A percentile compares a stretch with the other conserved stretches of the same genome.
Conservation (phyloP, 2,113 vertebrate species). For the Saguinus midas region DNA sequence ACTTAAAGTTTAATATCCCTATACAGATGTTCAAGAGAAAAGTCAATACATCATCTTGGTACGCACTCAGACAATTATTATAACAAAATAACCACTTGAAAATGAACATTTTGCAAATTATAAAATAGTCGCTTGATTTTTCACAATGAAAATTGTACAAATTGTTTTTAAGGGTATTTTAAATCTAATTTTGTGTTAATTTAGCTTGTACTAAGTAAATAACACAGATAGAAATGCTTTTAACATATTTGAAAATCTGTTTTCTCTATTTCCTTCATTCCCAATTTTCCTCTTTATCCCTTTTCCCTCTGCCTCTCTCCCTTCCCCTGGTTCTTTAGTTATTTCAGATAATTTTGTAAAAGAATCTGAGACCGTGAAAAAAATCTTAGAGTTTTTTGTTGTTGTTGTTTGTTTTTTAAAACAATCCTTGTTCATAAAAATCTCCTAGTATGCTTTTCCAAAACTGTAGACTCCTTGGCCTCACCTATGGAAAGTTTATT, state of each 20-base stretch:
- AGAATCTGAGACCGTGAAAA: neutral
- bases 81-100: neutral
- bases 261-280: neutral
- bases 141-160: neutral
- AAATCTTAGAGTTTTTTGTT: neutral
- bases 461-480: neutral
- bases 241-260: neutral
- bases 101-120: neutral
- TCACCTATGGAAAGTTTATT: neutral
- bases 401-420: neutral
- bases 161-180: neutral
- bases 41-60: neutral
- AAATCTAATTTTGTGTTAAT: neutral
- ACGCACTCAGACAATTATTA: neutral
- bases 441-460: neutral
- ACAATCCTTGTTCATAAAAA: neutral
- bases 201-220: neutral
- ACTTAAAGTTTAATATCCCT: neutral
- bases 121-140: neutral
- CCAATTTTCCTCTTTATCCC: neutral
- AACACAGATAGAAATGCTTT: neutral
- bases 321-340: neutral
- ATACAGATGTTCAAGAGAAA: neutral
- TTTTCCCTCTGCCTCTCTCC: neutral
- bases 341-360: constrained; percentile 1